These are phyloP conservation scores for Salvelinus sp. DNA, from an alignment of 2,113 vertebrate species.

Conservation along the genomic window DNA sequence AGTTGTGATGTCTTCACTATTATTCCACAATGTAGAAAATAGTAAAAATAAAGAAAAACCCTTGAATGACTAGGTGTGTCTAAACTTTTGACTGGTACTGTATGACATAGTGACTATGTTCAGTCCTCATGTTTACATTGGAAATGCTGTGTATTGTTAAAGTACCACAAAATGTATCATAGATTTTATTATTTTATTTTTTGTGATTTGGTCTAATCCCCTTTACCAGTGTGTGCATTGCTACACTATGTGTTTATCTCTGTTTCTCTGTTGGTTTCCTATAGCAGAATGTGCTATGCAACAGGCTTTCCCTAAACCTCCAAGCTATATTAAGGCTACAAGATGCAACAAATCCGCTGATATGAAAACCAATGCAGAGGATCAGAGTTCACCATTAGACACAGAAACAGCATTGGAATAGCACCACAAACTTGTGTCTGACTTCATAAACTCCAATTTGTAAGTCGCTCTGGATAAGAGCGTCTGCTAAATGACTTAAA, in stretches of 20 bases:
- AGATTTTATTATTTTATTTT: conserved; percentile 39
- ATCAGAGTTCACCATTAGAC: conserved; percentile 33
- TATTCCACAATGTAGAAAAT: too few relatives aligned
- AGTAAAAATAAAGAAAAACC: too few relatives aligned
- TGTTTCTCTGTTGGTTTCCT: conserved; percentile 62
- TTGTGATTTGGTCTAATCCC: conserved; percentile 63
- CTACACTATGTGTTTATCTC: conserved; percentile 61
- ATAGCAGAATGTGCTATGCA: conserved; percentile 80
- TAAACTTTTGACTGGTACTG: too few relatives aligned
- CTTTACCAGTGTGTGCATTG: conserved; percentile 66
- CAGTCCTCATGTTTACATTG: conserved; percentile 64
- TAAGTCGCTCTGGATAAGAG: too few relatives aligned
- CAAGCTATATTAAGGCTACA: conserved; percentile 46
- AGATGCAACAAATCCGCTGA: conserved; percentile 63
- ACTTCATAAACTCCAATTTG: too few relatives aligned
- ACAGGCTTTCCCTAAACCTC: conserved; percentile 53
- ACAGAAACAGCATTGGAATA: conserved; percentile 49
- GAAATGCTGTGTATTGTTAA: conserved; percentile 71
- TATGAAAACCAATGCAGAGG: conserved; percentile 57
- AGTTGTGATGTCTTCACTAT: too few relatives aligned
- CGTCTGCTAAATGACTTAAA: too few relatives aligned
- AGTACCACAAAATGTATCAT: conserved; percentile 64
- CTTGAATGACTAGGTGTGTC: too few relatives aligned
- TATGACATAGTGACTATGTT: conserved; percentile 13
- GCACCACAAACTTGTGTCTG: conserved; percentile 40